Conservation (phyloP, 2,888 invertebrate species). For the Sussaba pulchella region DNA sequence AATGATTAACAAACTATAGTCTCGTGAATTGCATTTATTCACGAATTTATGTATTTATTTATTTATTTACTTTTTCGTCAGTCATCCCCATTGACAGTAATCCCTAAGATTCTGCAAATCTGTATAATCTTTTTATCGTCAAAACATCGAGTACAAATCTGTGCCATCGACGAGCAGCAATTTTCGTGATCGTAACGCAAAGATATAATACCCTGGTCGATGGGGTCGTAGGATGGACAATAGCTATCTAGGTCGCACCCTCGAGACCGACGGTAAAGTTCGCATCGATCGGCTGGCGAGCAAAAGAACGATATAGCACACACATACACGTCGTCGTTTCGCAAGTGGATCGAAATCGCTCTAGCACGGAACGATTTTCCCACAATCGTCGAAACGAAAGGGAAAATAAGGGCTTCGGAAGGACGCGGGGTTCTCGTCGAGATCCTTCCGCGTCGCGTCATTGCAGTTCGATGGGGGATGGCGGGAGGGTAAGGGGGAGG, state of each 20-base stretch:
- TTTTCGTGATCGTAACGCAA: constrained; percentile 51
- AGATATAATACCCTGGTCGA: constrained; percentile 38
- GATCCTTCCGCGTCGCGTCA: constrained; percentile 20
- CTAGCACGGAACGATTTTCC: constrained; percentile 69
- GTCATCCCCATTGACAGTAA: constrained; percentile 8
- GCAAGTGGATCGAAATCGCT: constrained; percentile 45
- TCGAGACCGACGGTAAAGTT: constrained; percentile 70
- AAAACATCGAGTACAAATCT: constrained; percentile 52
- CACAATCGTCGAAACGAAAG: constrained; percentile 66
- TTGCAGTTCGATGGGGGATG: too few species aligned
- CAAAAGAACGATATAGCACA: constrained; percentile 3
- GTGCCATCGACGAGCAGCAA: constrained; percentile 37
- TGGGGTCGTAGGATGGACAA: constrained; percentile 18
- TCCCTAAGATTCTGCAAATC: constrained; percentile 16
- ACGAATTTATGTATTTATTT: background rate
- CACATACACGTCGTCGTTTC: constrained; percentile 5
- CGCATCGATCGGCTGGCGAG: constrained; percentile 15
- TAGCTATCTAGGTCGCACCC: constrained; percentile 62
- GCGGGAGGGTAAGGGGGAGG: constrained; percentile 19
- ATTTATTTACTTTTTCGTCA: background rate
- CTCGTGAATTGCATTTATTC: background rate
- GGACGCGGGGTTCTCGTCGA: constrained; percentile 42
- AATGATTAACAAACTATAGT: background rate
- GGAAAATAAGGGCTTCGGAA: constrained; percentile 53
- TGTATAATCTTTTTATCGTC: constrained; percentile 14